Evolutionary conservation across 37 sponge, comb jelly and placozoan genomes (phyloP), one percentile per base, ranked within the genome.

Genomic region (Halichondria panicea): DNA sequence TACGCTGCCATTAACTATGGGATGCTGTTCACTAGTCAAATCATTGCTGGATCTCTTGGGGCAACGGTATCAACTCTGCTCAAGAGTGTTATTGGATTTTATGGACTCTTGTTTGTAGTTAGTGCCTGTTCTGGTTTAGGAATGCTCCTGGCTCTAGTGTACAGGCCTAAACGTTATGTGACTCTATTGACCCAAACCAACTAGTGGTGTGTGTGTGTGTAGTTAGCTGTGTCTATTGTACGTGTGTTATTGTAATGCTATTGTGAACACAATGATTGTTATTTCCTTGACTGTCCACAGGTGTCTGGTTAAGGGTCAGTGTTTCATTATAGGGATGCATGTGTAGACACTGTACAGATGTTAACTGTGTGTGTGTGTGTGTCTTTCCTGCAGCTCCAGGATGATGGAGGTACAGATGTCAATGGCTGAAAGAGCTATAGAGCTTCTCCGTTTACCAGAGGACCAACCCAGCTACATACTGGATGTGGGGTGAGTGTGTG

Each of bases 371-470:
- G 11, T 48, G 52, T 48, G 52, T 15, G 15, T 15, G 52, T 15
- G 7, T 9, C 12, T 67, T 31, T 43, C 33, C 12, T 28, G n/a
- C 59, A 94, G 95, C 63, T 88, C 97, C 32, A 43, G 97, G 19
- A 91, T 97, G 61, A 94, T 97, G 24, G 84, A 97, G 48, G 81
- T 97, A 41, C 97, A 97, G 75, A 78, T 88, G 78, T 74, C 84
- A 32, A 99, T 99, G 99, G 88, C 95, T 39, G 84, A 91, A 54
- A 70, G 99, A 55, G 96, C 99, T 24, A 25, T 95, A 9, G 99
- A 99, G 55, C 53, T 99, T 66, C 66, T 99, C 8, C 66, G 78
- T 8, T 69, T 99, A 12, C 96, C 99, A 2, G 87, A 84, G 21
- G 93, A 77, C 69, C 68, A 75, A 40, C 84, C 99, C 22, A 63